These are phyloP conservation scores for Zaprionus ornatus DNA, from an alignment of 1,140 invertebrate genomes.

Conservation along the genomic window DNA sequence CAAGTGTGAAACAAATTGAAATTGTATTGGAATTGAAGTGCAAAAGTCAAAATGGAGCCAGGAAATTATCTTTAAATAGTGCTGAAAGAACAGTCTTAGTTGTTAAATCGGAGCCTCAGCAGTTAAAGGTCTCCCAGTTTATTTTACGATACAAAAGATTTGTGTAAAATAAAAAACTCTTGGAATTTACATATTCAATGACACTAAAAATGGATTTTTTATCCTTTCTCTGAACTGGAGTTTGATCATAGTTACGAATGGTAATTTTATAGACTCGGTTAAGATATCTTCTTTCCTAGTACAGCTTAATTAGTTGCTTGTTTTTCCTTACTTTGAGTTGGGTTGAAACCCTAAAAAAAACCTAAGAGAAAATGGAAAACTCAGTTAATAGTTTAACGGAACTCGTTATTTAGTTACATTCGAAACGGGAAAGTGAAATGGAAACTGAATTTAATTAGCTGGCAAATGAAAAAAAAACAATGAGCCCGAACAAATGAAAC, in stretches of 20 bases:
- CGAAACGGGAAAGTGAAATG: conserved; percentile 14
- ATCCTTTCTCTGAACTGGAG: no score
- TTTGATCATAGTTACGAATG: no score
- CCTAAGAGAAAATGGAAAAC: background rate
- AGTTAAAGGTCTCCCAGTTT: no score
- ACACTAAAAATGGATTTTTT: no score
- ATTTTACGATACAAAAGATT: no score
- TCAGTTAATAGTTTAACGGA: conserved; percentile 10
- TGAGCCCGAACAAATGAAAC: conserved; percentile 1
- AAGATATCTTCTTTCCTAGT: background rate
- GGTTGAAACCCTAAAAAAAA: background rate
- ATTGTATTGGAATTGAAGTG: background rate
- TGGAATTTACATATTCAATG: no score
- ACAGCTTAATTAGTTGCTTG: background rate
- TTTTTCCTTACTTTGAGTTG: background rate
- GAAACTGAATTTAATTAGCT: conserved; percentile 50
- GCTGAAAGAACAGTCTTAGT: no score
- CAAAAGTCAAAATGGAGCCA: no score
- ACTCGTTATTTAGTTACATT: conserved; percentile 9
- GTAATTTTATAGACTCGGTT: no score
- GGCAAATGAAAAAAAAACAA: conserved; percentile 53
- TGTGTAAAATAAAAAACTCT: no score
- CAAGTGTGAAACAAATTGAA: background rate
- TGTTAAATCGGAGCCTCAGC: no score
- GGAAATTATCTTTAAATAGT: no score